These are phyloP conservation scores for Siderastrea radians DNA, from an alignment of 92 coral and sea anemone species.

Conservation along the genomic window DNA sequence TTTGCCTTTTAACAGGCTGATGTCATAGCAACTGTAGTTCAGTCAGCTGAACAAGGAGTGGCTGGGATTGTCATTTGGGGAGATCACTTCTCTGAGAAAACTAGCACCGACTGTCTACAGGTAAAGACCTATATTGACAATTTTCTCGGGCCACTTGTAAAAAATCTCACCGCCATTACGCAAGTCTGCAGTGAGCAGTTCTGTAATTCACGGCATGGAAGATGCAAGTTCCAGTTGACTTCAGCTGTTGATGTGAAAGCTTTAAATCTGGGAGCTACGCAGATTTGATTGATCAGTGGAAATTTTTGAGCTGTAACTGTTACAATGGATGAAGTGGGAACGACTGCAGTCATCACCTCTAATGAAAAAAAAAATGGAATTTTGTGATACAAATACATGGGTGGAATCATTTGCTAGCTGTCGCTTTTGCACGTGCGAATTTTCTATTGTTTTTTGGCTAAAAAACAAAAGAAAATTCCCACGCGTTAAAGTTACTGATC, in stretches of 20 bases:
- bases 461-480: too few species aligned
- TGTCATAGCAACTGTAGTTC: constrained; percentile 72
- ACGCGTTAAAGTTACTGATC: too few species aligned
- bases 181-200: constrained; percentile 64
- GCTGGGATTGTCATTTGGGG: constrained; percentile 90
- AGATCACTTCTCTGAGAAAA: constrained; percentile 47
- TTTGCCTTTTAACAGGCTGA: too few species aligned
- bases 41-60: constrained; percentile 81
- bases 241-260: neutral
- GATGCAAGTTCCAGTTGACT: constrained; percentile 73
- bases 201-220: constrained; percentile 75
- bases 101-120: constrained; percentile 55
- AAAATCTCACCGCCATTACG: constrained; percentile 64
- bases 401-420: too few species aligned
- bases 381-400: too few species aligned
- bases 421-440: too few species aligned
- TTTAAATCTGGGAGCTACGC: neutral
- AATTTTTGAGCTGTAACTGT: constrained; percentile 72
- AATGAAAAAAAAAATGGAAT: too few species aligned
- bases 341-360: constrained; percentile 42
- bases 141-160: constrained; percentile 78
- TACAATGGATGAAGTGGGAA: constrained; percentile 77
- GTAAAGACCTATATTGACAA: constrained; percentile 72
- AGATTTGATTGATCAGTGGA: constrained; percentile 58
- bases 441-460: too few species aligned